Base-by-base conservation (phyloP, 2,113 vertebrate species). In the Pachypanchax playfairii region DNA sequence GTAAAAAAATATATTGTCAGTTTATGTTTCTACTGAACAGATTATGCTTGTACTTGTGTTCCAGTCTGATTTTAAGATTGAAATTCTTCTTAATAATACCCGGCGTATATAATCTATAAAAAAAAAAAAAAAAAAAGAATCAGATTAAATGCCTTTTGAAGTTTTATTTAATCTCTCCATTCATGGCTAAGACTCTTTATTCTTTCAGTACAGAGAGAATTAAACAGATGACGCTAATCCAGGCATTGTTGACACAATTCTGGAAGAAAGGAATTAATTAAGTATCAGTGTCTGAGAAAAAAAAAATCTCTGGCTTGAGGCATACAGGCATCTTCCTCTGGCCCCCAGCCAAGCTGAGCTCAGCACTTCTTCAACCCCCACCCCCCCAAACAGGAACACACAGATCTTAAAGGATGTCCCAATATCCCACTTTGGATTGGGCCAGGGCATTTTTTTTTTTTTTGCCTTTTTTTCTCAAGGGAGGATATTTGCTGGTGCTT, bases 221-320 rank as follows among this genome's bases (percentile, higher is more conserved):
- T 74, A 74, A 67, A 83, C 65, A 80, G 85, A 89, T 82, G 67
- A 70, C 46, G 70, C 77, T 91, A 87, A 91, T 90, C 88, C 83
- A 68, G 79, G 58, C 71, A 87, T 89, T 91, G 85, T 90, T 89
- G 88, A 87, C 79, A 87, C 75, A 82, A 87, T 79, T 84, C 84
- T 77, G 72, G 70, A 85, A 89, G 81, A 84, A 89, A 83, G 65
- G 79, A 82, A 89, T 90, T 90, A 87, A 91, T 90, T 89, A 85
- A 87, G 81, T 88, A 80, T 91, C 85, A 87, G 85, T 88, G 89
- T 90, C 82, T 87, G 85, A 83, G 77, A 84, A 81, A 85, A 89
- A n/a, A n/a, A 85, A 85, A 83, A 82, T 83, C 68, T 81, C 73
- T 84, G 55, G 82, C 83, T 83, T 44, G 25, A 67, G 75, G 75